Evolutionary conservation across 1,140 invertebrate genomes (phyloP).

Genomic region (Wasmannia auropunctata): DNA sequence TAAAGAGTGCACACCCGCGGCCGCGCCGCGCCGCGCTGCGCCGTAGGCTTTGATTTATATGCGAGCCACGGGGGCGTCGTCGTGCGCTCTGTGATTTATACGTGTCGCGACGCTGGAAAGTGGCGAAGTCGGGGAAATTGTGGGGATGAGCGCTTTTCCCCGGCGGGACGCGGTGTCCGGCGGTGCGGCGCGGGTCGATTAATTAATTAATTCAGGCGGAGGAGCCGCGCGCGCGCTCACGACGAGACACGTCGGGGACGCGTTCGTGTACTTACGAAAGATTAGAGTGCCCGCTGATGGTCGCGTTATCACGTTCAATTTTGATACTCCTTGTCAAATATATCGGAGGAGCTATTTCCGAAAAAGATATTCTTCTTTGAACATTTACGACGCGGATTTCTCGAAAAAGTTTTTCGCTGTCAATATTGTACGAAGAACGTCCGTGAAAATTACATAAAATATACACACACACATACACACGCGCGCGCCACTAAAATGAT

Average conservation of each 20-base stretch:
- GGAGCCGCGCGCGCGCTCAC: neutral
- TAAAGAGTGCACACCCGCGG: slow-evolving; percentile 10
- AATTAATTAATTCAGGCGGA: slow-evolving; percentile 46
- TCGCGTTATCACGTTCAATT: neutral
- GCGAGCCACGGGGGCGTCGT: neutral
- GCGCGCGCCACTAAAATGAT: neutral
- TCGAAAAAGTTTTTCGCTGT: neutral
- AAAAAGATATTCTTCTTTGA: neutral
- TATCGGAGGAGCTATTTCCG: neutral
- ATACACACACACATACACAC: no score
- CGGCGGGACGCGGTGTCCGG: slow-evolving; percentile 3
- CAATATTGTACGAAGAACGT: neutral
- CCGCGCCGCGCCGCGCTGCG: neutral
- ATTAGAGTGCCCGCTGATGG: slow-evolving; percentile 38
- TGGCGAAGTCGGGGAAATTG: slow-evolving; percentile 33
- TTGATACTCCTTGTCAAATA: neutral
- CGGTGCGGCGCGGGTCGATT: slow-evolving; percentile 6
- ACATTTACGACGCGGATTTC: neutral
- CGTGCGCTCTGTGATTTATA: slow-evolving; percentile 57
- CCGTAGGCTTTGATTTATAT: slow-evolving; percentile 63
- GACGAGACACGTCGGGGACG: slow-evolving; percentile 14
- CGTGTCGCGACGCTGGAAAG: slow-evolving; percentile 21
- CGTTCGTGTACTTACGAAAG: slow-evolving; percentile 4
- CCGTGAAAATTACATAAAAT: neutral
- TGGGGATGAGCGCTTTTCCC: slow-evolving; percentile 35